Evolutionary conservation across 2,888 invertebrate species (phyloP).

Genomic region (Ypsolopha scabrella): DNA sequence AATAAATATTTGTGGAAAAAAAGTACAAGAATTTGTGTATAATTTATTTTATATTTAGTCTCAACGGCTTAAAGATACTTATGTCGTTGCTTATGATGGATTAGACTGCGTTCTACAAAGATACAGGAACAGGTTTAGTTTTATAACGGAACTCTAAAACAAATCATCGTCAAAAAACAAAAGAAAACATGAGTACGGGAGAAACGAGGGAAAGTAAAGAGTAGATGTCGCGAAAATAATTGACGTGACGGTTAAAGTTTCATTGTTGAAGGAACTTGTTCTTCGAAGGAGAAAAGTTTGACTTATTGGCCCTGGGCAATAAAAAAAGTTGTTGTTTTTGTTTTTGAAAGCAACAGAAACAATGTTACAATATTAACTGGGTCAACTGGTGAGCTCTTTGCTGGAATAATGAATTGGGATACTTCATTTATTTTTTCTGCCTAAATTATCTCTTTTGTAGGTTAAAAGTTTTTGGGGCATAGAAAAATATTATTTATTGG

Average conservation of each 20-base stretch:
- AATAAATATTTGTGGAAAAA: too few species aligned
- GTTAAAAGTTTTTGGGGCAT: too few species aligned
- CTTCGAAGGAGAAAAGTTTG: constrained; percentile 20
- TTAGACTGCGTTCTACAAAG: too few species aligned
- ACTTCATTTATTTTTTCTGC: too few species aligned
- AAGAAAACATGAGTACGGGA: constrained; percentile 12
- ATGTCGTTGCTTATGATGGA: too few species aligned
- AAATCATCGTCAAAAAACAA: constrained; percentile 17
- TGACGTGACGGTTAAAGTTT: constrained; percentile 26
- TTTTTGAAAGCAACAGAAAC: constrained; percentile 19
- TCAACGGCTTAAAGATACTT: too few species aligned
- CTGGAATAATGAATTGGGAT: too few species aligned
- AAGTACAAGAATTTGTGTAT: too few species aligned
- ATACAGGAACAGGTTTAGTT: too few species aligned
- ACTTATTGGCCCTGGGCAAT: constrained; percentile 20
- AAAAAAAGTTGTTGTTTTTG: constrained; percentile 13
- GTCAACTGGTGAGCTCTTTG: constrained; percentile 8
- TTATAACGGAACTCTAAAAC: constrained; percentile 6
- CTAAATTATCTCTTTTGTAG: too few species aligned
- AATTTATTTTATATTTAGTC: too few species aligned
- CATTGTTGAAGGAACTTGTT: constrained; percentile 6
- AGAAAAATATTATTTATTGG: too few species aligned
- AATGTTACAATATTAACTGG: constrained; percentile 4
- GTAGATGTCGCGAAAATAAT: constrained; percentile 33
- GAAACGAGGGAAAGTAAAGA: constrained; percentile 23